Evolutionary conservation across 30 jellyfish, hydroid and myxozoan genomes (phyloP), one percentile per base, ranked within the genome.

Genomic region (Hydractinia echinata): DNA sequence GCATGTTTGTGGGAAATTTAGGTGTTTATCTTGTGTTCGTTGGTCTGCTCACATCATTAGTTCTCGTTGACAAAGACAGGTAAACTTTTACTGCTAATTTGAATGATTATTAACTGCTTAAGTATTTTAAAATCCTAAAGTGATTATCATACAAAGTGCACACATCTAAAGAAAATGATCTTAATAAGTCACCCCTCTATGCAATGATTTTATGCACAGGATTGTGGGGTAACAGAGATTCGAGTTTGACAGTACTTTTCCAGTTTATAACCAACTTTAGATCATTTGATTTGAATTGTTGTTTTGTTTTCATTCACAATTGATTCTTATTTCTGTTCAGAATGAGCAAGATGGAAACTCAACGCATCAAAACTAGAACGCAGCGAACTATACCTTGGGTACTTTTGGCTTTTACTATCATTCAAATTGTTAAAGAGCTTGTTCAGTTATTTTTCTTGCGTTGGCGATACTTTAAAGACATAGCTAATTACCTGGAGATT

Each of bases 41-140:
- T 11, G 88, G 79, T 0, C 76, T 89, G 62, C 96, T 92, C 20
- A 92, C 98, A 7, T 73, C 95, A 30, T 74, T 86, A 30, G 91
- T 83, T 5, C 85, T 92, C 10, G 77, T 86, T 77, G 95, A 92
- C 60, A 82, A 92, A 80, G 91, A 86, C 56, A 73, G 89, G 98
- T 91, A 67, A 16, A 9, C 21, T 50, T 66, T 66, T 10, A n/a
- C 74, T 6, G 74, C 19, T 51, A 64, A 64, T n/a, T 30, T 30
- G 44, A 30, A 30, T 30, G 44, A 30, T 30, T 30, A 30, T 30
- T 30, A 30, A 30, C 44, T 30, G 44, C 44, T 30, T 30, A 30
- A 30, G 44, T 30, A 30, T 30, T 30, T 2, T n/a, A n/a, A n/a
- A n/a, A n/a, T n/a, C n/a, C n/a, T n/a, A n/a, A 30, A 30, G 44